Base-by-base conservation (phyloP, 2,113 vertebrate genomes). In the Onychostruthus taczanowskii region DNA sequence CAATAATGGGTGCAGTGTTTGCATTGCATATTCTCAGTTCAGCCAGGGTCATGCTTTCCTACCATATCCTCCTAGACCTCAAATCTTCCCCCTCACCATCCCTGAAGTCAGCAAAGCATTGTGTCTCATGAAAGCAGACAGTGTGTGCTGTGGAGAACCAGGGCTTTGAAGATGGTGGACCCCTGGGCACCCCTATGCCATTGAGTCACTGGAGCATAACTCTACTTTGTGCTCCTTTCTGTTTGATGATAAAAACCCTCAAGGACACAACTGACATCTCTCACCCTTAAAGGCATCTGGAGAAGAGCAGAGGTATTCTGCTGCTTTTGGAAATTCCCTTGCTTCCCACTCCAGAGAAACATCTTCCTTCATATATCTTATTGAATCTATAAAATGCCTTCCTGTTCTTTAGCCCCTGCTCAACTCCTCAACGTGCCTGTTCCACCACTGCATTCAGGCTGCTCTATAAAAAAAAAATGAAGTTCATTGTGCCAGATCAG, bases 381-480 rank as follows among this genome's bases (percentile, higher is more conserved):
- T 53, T 92, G 90, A 82, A 70, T 27, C 56, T 62, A 61, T 95
- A 92, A 93, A 96, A 87, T 43, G 30, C 70, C 27, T 89, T 91
- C 88, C 82, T 70, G 53, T 86, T 84, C 74, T 81, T 89, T 13
- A 61, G 83, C 73, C 89, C 52, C 92, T 93, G 85, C 93, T 31
- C 10, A 30, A 87, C 85, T 92, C 86, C 73, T 44, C 91, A 78
- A 37, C 3, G 13, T 93, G 77, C 28, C 88, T 79, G 76, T 39
- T 81, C 73, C 92, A 81, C 92, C 46, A 37, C 13, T 56, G 64
- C 92, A 75, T 90, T 59, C 87, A 74, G 89, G 78, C 84, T 90
- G 80, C 79, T 17, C 90, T 84, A 17, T 78, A 84, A 84, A 94
- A 93, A 88, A 88, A n/a, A 72, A 86, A 93, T 61, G 41, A 94